These are phyloP conservation scores for Calyptommatus sinebrachiatus DNA, from an alignment of 2,113 vertebrate genomes.

Conservation along the genomic window DNA sequence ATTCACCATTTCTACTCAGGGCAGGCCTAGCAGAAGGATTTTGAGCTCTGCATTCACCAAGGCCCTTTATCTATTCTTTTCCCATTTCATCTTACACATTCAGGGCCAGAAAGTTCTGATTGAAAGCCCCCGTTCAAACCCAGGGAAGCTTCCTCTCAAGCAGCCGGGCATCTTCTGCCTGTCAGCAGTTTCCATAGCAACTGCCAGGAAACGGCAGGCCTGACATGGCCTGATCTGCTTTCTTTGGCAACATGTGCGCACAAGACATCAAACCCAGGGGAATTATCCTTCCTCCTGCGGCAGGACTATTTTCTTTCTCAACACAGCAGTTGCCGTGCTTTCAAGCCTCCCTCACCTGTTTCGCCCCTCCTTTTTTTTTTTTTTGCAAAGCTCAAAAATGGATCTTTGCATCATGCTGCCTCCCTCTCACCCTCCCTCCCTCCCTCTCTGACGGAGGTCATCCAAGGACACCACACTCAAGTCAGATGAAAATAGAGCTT, in stretches of 20 bases:
- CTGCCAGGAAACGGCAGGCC: neutral
- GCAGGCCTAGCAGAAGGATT: no score
- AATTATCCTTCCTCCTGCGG: neutral
- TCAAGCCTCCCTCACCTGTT: neutral
- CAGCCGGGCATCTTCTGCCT: neutral
- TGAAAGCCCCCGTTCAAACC: neutral
- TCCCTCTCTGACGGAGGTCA: neutral
- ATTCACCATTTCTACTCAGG: no score
- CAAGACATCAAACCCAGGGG: neutral
- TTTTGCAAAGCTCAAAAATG: no score
- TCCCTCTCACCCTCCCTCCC: neutral
- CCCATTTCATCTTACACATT: no score
- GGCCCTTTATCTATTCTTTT: no score
- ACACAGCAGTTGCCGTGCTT: neutral
- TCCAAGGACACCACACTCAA: neutral
- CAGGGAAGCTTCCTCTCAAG: neutral
- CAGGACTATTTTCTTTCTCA: neutral
- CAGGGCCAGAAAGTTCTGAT: no score
- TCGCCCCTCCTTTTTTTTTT: no score
- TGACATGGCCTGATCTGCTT: neutral
- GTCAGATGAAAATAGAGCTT: conserved; percentile 64
- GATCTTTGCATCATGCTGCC: neutral
- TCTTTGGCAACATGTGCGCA: neutral
- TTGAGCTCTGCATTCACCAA: no score
- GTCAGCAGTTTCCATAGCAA: neutral